phyloP scores from a whole-genome alignment of 2,888 invertebrate species.

The Agrochola lychnidis region DNA sequence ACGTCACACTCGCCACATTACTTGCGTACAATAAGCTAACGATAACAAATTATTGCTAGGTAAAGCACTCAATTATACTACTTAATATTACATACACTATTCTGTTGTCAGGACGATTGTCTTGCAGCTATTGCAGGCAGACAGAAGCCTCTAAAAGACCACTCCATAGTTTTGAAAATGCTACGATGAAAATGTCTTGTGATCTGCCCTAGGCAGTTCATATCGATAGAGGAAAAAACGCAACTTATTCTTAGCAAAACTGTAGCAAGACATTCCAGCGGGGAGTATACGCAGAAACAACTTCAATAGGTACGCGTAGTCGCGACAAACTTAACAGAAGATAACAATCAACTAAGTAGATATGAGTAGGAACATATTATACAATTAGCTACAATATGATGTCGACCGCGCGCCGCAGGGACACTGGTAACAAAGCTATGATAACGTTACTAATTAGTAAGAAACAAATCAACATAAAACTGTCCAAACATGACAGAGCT shows the following conservation, averaged over 20 bases:
- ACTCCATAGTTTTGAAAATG: background rate
- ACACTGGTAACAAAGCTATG: background rate
- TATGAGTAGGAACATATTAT: slow-evolving; percentile 32
- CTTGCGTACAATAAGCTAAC: slow-evolving; percentile 24
- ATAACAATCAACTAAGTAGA: slow-evolving; percentile 25
- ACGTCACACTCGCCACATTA: background rate
- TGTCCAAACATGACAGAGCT: background rate
- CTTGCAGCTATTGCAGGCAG: background rate
- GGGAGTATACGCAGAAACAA: background rate
- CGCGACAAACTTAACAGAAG: slow-evolving; percentile 48
- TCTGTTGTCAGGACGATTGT: background rate
- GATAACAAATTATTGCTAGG: slow-evolving; percentile 53
- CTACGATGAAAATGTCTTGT: background rate
- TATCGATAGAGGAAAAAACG: background rate
- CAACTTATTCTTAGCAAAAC: background rate
- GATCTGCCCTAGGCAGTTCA: background rate
- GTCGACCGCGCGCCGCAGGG: background rate
- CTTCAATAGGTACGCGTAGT: slow-evolving; percentile 9
- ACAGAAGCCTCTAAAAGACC: background rate
- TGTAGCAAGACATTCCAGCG: background rate
- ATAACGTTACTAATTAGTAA: background rate
- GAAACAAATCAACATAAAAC: slow-evolving; percentile 11
- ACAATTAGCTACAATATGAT: slow-evolving; percentile 21
- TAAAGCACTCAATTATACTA: slow-evolving; percentile 59
- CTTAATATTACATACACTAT: slow-evolving; percentile 32